These are phyloP conservation scores for Taphrorychus bicolor DNA, from an alignment of 2,888 invertebrate genomes.

Conservation along the genomic window DNA sequence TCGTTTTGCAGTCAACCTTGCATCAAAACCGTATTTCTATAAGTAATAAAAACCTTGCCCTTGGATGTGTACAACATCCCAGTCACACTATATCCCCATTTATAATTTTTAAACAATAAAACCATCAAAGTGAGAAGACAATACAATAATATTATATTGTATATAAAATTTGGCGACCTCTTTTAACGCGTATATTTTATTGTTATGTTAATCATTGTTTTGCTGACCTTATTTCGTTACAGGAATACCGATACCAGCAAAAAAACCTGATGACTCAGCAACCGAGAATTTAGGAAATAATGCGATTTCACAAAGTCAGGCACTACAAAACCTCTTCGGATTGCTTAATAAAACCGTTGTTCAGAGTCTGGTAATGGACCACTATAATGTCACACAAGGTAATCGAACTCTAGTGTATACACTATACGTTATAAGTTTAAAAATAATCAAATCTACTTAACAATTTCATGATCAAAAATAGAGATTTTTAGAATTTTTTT, in stretches of 20 bases:
- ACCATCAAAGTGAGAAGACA: neutral
- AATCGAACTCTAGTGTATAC: too few species aligned
- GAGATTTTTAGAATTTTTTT: neutral
- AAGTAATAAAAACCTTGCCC: neutral
- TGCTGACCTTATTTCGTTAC: neutral
- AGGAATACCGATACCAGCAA: neutral
- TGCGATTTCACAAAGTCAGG: neutral
- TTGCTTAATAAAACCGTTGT: neutral
- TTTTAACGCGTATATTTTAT: neutral
- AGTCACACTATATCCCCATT: neutral
- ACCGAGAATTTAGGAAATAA: neutral
- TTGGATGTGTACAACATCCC: neutral
- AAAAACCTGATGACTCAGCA: neutral
- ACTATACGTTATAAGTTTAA: too few species aligned
- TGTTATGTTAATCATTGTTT: neutral
- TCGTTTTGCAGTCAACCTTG: too few species aligned
- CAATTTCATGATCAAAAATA: too few species aligned
- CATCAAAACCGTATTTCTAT: too few species aligned
- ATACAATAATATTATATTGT: neutral
- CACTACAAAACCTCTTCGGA: neutral
- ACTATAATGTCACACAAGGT: neutral
- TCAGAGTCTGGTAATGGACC: neutral
- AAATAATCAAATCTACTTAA: too few species aligned
- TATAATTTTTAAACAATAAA: neutral
- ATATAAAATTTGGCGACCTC: neutral